Evolutionary conservation across 2,888 invertebrate species (phyloP).

Genomic region (Aelia acuminata): DNA sequence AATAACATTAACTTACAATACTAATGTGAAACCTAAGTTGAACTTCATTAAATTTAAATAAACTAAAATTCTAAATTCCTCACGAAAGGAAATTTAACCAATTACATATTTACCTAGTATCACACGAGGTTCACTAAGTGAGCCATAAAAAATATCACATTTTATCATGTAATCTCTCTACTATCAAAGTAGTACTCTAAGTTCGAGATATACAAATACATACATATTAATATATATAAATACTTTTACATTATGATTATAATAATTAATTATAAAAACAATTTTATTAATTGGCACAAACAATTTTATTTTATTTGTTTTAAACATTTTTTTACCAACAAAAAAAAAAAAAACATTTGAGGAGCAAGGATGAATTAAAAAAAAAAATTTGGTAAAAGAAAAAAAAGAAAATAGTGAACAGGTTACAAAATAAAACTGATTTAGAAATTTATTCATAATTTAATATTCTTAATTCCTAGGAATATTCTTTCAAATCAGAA

Average conservation of each 20-base stretch:
- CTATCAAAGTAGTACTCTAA: neutral
- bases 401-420: too few relatives aligned
- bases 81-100: neutral
- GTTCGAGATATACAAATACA: neutral
- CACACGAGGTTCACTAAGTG: conserved; percentile 53
- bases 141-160: conserved; percentile 53
- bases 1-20: neutral
- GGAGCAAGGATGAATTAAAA: neutral
- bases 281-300: conserved; percentile 24
- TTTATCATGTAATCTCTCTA: conserved; percentile 6
- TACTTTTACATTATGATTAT: neutral
- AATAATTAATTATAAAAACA: neutral
- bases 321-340: neutral
- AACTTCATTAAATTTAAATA: neutral
- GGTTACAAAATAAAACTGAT: too few relatives aligned
- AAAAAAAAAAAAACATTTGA: neutral
- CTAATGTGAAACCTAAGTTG: neutral
- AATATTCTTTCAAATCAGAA: too few relatives aligned
- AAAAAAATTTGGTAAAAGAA: neutral
- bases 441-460: too few relatives aligned
- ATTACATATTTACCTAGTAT: conserved; percentile 54
- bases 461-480: too few relatives aligned
- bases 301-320: neutral
- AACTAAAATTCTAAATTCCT: neutral
- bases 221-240: neutral